Base-by-base conservation (phyloP, 2,888 invertebrate species). In the Netelia melanura region DNA sequence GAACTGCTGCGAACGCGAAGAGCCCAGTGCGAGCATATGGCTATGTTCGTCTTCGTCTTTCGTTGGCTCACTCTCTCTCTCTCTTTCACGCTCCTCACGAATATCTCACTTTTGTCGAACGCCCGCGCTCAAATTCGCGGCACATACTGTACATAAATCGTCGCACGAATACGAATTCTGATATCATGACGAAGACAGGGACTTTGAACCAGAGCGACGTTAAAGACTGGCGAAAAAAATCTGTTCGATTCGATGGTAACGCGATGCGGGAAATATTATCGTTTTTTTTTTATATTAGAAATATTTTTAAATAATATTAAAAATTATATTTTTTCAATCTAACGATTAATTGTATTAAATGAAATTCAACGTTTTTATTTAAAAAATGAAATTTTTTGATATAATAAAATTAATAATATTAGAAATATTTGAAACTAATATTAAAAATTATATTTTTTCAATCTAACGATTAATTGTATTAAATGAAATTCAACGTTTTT, bases 11-110 rank as follows among this genome's bases (percentile, higher is more conserved):
- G 72, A 78, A 30, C 30, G 58, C 62, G 64, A 72, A 80, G 17
- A 65, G 43, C 70, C 62, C 65, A 48, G 79, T 64, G 61, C 68
- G 75, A 79, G 65, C 81, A 67, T 54, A 68, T 54, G 77, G 83
- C 79, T 17, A 30, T 58, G 62, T 68, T 61, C 38, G 62, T 64
- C 54, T 67, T 67, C 61, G 71, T 48, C 67, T 72, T 14, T 80
- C 52, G n/a, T 43, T 62, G 44, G 44, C 68, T 48, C 52, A n/a
- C 44, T 43, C 38, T 38, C 11, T 61, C 30, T 21, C 30, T 70
- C 68, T 65, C 68, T 11, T 6, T 67, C 25, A 21, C 17, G n/a
- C 64, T 23, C 21, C 30, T 14, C 25, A 23, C 38, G 44, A 61
- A 21, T 67, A 58, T 44, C 44, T 67, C 54, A 1, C 44, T 64